Evolutionary conservation across 2,797 vertebrate species (phyloP).

Genomic region (Arnoldichthys spilopterus): DNA sequence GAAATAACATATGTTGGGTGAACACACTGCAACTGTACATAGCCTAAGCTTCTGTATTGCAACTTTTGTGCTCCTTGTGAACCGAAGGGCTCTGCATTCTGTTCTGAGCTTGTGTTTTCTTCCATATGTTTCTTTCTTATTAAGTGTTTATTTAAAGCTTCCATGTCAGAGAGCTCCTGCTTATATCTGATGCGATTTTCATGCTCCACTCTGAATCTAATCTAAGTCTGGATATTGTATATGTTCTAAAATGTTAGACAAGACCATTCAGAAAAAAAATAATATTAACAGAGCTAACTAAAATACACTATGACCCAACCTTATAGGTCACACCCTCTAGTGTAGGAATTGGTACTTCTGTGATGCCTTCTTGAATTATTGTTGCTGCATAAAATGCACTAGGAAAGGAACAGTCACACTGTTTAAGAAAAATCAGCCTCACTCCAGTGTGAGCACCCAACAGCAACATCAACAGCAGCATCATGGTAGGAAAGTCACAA

Average conservation of each 20-base stretch:
- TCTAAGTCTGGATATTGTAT: too few species aligned
- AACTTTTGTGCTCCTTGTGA: neutral
- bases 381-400: neutral
- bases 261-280: too few species aligned
- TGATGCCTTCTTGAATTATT: constrained; percentile 13
- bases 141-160: constrained; percentile 11
- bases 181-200: neutral
- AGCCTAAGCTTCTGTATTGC: neutral
- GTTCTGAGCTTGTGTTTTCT: neutral
- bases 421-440: neutral
- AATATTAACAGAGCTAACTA: neutral
- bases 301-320: neutral
- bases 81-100: neutral
- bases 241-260: too few species aligned
- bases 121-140: neutral
- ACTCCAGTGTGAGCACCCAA: neutral
- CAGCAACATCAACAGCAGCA: neutral
- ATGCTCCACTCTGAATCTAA: neutral
- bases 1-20: constrained; percentile 3
- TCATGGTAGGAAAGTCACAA: neutral
- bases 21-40: neutral
- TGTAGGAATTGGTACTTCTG: neutral
- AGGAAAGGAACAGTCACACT: neutral
- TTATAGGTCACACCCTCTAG: neutral
- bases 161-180: neutral